These are phyloP conservation scores for Peromyscus nudipes DNA, from an alignment of 2,797 vertebrate species.

Conservation along the genomic window DNA sequence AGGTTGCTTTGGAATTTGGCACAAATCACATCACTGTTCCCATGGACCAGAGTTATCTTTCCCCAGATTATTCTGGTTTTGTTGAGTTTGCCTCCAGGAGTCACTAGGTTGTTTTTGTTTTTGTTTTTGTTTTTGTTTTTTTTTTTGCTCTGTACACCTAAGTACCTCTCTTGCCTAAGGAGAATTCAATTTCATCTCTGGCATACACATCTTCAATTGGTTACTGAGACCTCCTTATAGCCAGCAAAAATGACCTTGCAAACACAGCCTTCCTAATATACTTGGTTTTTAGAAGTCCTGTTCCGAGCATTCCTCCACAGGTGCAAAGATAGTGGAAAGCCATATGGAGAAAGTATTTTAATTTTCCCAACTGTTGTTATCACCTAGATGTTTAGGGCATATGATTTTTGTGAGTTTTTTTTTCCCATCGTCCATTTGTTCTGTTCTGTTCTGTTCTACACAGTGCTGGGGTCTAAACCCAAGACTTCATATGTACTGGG, in stretches of 20 bases:
- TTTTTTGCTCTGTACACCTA: neutral
- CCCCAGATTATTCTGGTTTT: neutral
- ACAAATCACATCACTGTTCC: neutral
- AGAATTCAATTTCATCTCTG: neutral
- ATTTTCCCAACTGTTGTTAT: neutral
- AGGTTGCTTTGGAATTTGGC: neutral
- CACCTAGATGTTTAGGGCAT: neutral
- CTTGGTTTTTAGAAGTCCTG: neutral
- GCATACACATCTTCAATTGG: neutral
- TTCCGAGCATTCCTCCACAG: neutral
- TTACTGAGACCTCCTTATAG: neutral
- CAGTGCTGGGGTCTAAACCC: neutral
- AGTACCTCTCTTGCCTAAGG: neutral
- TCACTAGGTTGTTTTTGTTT: neutral
- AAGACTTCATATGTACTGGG: neutral
- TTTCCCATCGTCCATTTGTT: neutral
- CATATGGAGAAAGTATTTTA: neutral
- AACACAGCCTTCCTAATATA: neutral
- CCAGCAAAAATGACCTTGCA: neutral
- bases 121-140: neutral
- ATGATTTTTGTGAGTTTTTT: neutral
- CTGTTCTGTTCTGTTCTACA: neutral
- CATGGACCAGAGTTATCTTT: neutral
- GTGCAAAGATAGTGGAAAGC: neutral
- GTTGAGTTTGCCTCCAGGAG: neutral